Evolutionary conservation across 1,140 invertebrate species (phyloP), one percentile per base, ranked within the genome.

Genomic region (Drosophila biarmipes): DNA sequence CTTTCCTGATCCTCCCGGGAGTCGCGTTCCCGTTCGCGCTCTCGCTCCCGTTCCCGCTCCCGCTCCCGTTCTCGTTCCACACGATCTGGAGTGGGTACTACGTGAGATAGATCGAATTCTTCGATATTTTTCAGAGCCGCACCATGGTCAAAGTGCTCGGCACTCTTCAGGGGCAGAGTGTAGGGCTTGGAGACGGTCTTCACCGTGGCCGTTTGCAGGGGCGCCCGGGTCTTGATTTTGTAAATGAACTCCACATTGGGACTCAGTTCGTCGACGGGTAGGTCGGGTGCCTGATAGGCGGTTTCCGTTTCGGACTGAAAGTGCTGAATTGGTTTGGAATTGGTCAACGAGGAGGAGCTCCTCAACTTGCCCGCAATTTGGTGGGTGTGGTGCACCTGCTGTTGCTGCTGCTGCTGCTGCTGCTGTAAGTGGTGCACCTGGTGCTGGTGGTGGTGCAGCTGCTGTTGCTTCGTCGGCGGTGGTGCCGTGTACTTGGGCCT

Each of bases 231-330:
- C 45, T 91, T 92, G 17, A 91, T 91, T 42, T 92, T 92, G 17
- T 92, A 92, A 11, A 92, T 90, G 42, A 92, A 92, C 52, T 92
- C 90, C 12, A 92, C 89, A 24, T 91, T 91, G 14, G 90, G 90
- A 0, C 74, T 58, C 0, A 91, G 38, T 4, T 80, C 54, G 11
- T 91, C 90, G 0, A 73, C 48, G 0, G 69, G 55, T 0, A 90
- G 42, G 8, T 91, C 90, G 1, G 86, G 80, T 1, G 80, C 73
- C 51, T 90, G 86, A 17, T 91, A 91, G 4, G 82, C 75, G 0
- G 75, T 85, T 51, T 91, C 90, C 7, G 84, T 90, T 24, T 89
- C 90, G 4, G 80, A 59, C 21, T 86, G 90, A 52, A 84, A 90
- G 37, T 73, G 80, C 6, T 81, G 78, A 8, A 69, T 11, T 2